These are phyloP conservation scores for Orcinus orca DNA, from an alignment of 2,113 vertebrate species.

Conservation along the genomic window DNA sequence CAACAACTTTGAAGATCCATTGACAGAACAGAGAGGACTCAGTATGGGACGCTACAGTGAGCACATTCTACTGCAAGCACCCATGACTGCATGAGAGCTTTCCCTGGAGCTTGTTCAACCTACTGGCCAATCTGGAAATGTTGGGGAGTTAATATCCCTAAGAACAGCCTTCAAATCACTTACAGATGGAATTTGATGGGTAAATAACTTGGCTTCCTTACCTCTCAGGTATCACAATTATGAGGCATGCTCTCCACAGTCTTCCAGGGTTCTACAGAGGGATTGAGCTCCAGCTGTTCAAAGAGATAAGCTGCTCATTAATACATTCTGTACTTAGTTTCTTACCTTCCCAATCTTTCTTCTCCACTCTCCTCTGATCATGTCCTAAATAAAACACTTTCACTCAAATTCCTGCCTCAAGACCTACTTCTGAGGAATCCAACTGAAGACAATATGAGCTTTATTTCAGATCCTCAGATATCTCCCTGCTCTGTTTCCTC, in stretches of 20 bases:
- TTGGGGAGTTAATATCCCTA: not conserved
- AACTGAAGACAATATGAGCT: not conserved
- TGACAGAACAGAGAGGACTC: not conserved
- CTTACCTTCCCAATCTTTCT: not conserved
- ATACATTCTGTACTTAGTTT: not conserved
- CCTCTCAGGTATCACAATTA: not conserved
- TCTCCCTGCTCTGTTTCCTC: not conserved
- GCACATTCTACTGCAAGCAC: not conserved
- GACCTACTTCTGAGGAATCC: not conserved
- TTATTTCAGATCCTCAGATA: not conserved
- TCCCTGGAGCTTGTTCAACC: not conserved
- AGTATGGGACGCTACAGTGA: not conserved
- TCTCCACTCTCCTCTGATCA: not conserved
- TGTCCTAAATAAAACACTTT: not conserved
- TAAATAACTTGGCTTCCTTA: not conserved
- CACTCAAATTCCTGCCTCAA: not conserved
- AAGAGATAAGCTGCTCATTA: not conserved
- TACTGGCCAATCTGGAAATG: not conserved
- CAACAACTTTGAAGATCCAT: not conserved
- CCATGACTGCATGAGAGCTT: not conserved
- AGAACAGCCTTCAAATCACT: not conserved
- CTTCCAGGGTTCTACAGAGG: not conserved
- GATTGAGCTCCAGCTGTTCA: not conserved
- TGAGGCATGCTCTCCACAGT: not conserved
- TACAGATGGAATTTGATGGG: not conserved